Evolutionary conservation across 2,113 vertebrate genomes (phyloP), one percentile per base, ranked within the genome.

Genomic region (Arenaria interpres): DNA sequence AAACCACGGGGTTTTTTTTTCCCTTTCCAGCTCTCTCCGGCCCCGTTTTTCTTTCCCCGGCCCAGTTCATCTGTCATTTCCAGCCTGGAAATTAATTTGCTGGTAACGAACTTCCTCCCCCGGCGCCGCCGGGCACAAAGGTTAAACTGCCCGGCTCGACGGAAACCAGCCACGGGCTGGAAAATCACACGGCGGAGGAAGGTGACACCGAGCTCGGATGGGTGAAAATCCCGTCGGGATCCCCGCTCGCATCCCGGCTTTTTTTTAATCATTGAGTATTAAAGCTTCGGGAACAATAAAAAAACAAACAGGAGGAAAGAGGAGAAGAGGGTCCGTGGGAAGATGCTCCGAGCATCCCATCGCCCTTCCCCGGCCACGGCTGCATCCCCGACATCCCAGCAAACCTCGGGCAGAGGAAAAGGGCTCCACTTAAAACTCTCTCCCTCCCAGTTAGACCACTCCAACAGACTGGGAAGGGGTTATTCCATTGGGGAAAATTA

Each of bases 381-480:
- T 20, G 51, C 45, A 28, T 12, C 64, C 68, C 50, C 2, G 1
- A n/a, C 41, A 16, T 7, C 3, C 2, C 9, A 2, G 28, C 30
- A 35, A 28, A 24, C 12, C 33, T 14, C 1, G 21, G 35, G 17
- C 1, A 9, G 33, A 37, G 83, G 87, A 83, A 7, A 68, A 72
- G 0, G 1, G 5, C 21, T 27, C 50, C 5, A 1, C 43, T n/a
- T 21, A 62, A 22, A 45, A 22, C 24, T 10, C 22, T 1, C 15
- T 50, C 9, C 0, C 20, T 1, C 30, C 54, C 17, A 0, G 12
- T 7, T 28, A 19, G 7, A 43, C 9, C 22, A 2, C 43, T 66
- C 9, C 0, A 6, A 32, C 0, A 22, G n/a, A 3, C 45, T 19
- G 45, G 45, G 45, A 45, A 45, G 17, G 17, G 50, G 25, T 15